Evolutionary conservation across 35 echinoderm and acorn worm genomes (phyloP).

Genomic region (Holothuria glaberrima): DNA sequence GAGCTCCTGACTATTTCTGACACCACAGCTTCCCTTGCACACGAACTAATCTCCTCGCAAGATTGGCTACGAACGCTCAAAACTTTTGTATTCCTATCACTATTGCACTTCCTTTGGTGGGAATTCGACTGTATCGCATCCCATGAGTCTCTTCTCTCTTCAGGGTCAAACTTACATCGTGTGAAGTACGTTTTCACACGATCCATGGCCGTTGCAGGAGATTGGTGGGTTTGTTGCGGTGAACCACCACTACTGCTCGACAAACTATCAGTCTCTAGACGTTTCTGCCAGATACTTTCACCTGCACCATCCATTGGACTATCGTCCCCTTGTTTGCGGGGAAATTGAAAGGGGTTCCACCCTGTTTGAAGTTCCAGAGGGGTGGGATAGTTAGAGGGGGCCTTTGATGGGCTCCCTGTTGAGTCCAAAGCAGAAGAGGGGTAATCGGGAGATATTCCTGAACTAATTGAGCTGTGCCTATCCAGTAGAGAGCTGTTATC

Average conservation of each 20-base stretch:
- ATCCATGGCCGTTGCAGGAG: slow-evolving; percentile 69
- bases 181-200: slow-evolving; percentile 71
- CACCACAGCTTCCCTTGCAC: slow-evolving; percentile 84
- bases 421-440: slow-evolving; percentile 49
- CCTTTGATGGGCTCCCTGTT: slow-evolving; percentile 52
- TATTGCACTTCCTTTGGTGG: slow-evolving; percentile 77
- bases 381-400: slow-evolving; percentile 7
- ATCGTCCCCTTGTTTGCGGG: slow-evolving; percentile 53
- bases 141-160: slow-evolving; percentile 75
- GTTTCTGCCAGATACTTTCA: slow-evolving; percentile 77
- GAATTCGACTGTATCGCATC: slow-evolving; percentile 6
- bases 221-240: slow-evolving; percentile 38
- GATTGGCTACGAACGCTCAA: slow-evolving; percentile 81
- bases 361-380: slow-evolving; percentile 56
- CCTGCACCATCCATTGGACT: slow-evolving; percentile 40
- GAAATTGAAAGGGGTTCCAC: slow-evolving; percentile 81
- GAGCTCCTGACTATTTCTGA: slow-evolving; percentile 90
- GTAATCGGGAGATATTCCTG: slow-evolving; percentile 83
- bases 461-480: slow-evolving; percentile 72
- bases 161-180: slow-evolving; percentile 71
- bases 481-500: slow-evolving; percentile 61
- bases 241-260: slow-evolving; percentile 21
- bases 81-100: slow-evolving; percentile 58
- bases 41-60: slow-evolving; percentile 90
- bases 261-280: slow-evolving; percentile 69